phyloP scores from a whole-genome alignment of 2,797 vertebrate genomes.

The Tadarida brasiliensis region DNA sequence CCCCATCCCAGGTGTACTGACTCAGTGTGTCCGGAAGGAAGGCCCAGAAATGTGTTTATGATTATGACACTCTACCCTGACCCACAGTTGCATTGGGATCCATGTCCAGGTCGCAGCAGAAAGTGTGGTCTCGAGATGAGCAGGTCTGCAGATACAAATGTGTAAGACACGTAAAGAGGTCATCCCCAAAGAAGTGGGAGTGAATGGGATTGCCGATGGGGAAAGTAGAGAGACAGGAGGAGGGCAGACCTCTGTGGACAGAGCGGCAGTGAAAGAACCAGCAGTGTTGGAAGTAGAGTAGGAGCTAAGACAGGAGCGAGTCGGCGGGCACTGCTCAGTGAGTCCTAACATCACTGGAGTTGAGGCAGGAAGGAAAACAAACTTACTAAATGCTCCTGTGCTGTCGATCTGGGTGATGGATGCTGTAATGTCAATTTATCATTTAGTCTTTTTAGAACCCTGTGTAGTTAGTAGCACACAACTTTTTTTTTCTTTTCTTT shows the following conservation, averaged over 20 bases:
- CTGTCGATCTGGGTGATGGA: no score
- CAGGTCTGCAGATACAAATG: background rate
- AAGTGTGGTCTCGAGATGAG: background rate
- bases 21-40: background rate
- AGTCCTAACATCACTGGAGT: accelerated
- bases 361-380: background rate
- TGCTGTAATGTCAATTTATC: background rate
- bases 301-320: background rate
- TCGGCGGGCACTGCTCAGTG: background rate
- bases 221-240: background rate
- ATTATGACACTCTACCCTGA: no score
- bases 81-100: background rate
- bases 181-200: background rate
- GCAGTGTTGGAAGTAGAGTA: accelerated
- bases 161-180: background rate
- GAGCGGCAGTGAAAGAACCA: background rate
- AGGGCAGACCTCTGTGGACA: background rate
- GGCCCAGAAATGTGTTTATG: background rate
- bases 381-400: background rate
- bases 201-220: background rate
- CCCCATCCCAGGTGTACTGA: background rate
- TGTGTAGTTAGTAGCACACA: background rate
- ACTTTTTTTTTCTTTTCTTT: background rate
- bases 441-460: background rate
- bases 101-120: background rate